Evolutionary conservation across 2,797 vertebrate genomes (phyloP).

Genomic region (Amazonetta brasiliensis): DNA sequence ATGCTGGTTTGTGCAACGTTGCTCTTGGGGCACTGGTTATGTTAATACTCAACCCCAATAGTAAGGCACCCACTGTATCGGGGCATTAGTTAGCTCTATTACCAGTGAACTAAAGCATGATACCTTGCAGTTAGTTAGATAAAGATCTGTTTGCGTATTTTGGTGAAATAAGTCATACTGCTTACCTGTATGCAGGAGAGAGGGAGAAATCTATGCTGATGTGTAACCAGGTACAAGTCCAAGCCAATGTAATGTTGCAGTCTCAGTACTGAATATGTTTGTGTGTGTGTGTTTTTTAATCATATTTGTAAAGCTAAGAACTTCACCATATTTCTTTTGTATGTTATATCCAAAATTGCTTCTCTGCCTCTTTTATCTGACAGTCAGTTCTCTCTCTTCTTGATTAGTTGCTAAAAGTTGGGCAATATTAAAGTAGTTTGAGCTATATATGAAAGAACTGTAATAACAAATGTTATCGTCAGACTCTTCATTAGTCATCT

Average conservation of each 20-base stretch:
- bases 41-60: neutral
- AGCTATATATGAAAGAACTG: neutral
- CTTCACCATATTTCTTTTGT: neutral
- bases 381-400: neutral
- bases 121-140: neutral
- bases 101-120: neutral
- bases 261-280: neutral
- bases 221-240: neutral
- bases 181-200: neutral
- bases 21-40: neutral
- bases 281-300: neutral
- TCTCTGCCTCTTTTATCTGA: neutral
- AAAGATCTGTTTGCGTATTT: slow-evolving; percentile 17
- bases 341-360: neutral
- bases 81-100: neutral
- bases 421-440: neutral
- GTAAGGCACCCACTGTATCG: neutral
- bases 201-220: neutral
- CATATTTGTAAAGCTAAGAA: neutral
- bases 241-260: neutral
- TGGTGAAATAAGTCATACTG: neutral
- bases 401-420: neutral
- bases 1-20: fast-evolving
- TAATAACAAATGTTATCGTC: neutral
- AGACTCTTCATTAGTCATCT: neutral